These are phyloP conservation scores for Orthosia gracilis DNA, from an alignment of 2,888 invertebrate genomes.

Conservation along the genomic window DNA sequence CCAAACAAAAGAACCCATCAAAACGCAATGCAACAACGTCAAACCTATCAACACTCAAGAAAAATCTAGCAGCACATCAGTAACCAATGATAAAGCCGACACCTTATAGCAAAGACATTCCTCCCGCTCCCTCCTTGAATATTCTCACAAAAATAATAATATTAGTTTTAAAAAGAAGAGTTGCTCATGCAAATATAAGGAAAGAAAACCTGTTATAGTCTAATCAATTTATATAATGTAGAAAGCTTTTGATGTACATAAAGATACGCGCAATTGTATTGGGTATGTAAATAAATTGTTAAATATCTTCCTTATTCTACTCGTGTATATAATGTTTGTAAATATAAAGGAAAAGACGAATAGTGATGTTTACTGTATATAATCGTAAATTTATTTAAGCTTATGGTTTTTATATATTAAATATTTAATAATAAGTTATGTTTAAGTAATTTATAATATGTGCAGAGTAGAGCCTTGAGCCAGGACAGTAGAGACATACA, in stretches of 20 bases:
- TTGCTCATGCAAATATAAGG: conserved; percentile 86
- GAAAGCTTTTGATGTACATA: conserved; percentile 61
- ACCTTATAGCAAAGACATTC: conserved; percentile 87
- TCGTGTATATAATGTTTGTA: conserved; percentile 65
- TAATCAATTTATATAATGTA: conserved; percentile 45
- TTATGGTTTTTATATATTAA: conserved; percentile 68
- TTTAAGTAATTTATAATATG: conserved; percentile 65
- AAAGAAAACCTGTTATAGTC: conserved; percentile 84
- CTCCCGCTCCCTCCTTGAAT: conserved; percentile 82
- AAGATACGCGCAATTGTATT: conserved; percentile 49
- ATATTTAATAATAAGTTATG: conserved; percentile 64
- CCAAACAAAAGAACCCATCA: conserved; percentile 66
- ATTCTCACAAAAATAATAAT: conserved; percentile 75
- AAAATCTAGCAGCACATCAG: conserved; percentile 56
- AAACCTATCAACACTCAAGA: conserved; percentile 55
- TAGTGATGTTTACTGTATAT: conserved; percentile 86
- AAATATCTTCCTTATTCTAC: conserved; percentile 23
- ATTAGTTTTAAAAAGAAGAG: conserved; percentile 81
- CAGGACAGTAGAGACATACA: conserved; percentile 78
- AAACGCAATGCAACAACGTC: conserved; percentile 70
- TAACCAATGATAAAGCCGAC: conserved; percentile 76
- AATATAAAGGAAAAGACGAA: conserved; percentile 79
- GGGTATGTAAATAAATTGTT: conserved; percentile 62
- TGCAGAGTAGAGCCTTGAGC: conserved; percentile 82
- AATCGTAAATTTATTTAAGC: conserved; percentile 68